These are phyloP conservation scores for Eupithecia subumbrata DNA, from an alignment of 2,888 invertebrate genomes.

Conservation along the genomic window DNA sequence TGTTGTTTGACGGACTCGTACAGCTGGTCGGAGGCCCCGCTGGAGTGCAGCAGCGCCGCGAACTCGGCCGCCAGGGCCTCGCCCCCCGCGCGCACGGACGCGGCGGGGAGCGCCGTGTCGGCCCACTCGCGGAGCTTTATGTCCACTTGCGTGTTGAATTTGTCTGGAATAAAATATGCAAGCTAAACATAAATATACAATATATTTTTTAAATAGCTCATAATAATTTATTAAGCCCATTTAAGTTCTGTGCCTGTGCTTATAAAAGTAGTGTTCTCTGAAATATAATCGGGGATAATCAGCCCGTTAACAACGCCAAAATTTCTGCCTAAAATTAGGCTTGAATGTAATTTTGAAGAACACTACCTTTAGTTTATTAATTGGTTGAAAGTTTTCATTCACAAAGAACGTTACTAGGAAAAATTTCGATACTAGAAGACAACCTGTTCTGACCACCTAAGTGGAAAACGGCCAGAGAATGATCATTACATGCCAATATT, in stretches of 20 bases:
- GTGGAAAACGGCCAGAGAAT: no score
- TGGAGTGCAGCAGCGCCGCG: constrained; percentile 57
- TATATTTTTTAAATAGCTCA: no score
- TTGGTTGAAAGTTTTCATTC: no score
- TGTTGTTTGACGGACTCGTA: constrained; percentile 94
- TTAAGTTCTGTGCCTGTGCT: no score
- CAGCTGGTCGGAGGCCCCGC: constrained; percentile 88
- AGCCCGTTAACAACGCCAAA: neutral
- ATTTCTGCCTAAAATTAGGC: neutral
- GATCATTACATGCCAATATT: no score
- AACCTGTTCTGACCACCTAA: no score
- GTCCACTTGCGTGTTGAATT: constrained; percentile 94
- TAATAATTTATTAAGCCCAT: no score
- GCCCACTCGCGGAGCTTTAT: constrained; percentile 99
- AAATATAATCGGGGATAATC: neutral
- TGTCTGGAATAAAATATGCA: constrained; percentile 79
- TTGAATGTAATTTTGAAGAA: neutral
- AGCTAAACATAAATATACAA: neutral
- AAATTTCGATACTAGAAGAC: no score
- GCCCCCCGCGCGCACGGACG: constrained; percentile 86
- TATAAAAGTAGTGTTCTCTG: neutral
- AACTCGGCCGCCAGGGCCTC: constrained; percentile 86
- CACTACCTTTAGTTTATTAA: neutral
- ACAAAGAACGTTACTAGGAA: no score
- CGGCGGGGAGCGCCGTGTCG: constrained; percentile 93